These are phyloP conservation scores for Microctenopoma lineatum DNA, from an alignment of 2,797 vertebrate genomes.

Conservation along the genomic window DNA sequence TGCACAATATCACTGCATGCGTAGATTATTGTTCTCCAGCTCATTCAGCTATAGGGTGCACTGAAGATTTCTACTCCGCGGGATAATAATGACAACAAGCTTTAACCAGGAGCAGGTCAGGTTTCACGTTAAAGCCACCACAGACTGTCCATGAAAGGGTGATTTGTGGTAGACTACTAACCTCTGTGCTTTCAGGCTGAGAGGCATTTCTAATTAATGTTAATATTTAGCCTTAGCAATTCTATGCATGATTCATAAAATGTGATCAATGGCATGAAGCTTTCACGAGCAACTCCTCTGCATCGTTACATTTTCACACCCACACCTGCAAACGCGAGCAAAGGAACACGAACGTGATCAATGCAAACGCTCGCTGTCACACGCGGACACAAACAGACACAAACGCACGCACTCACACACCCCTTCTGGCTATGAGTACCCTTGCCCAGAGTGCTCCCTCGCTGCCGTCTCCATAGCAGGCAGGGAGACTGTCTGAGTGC, in stretches of 20 bases:
- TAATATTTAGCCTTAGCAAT: conserved; percentile 39
- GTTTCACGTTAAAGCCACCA: conserved; percentile 40
- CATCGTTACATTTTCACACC: conserved; percentile 31
- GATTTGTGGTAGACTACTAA: conserved; percentile 13
- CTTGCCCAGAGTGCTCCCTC: conserved; percentile 76
- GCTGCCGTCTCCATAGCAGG: conserved; percentile 69
- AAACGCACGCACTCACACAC: conserved; percentile 25
- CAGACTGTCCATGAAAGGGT: conserved; percentile 21
- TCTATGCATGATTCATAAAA: conserved; percentile 48
- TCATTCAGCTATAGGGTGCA: conserved; percentile 10
- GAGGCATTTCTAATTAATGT: conserved; percentile 41
- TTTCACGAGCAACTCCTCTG: conserved; percentile 44
- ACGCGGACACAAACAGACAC: conserved; percentile 28
- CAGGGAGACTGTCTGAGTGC: conserved; percentile 75
- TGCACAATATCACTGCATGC: conserved; percentile 26
- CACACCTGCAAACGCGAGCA: conserved; percentile 28
- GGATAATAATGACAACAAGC: conserved; percentile 36
- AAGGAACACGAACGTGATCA: conserved; percentile 43
- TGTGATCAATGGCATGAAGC: conserved; percentile 48
- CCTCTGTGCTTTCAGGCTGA: conserved; percentile 4
- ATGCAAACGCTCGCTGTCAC: conserved; percentile 34
- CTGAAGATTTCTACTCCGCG: conserved; percentile 22
- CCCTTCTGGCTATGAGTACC: conserved; percentile 67
- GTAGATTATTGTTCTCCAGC: conserved; percentile 22
- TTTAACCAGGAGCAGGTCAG: conserved; percentile 51